A percentile compares a stretch with the other conserved stretches of the same genome.
phyloP scores from a whole-genome alignment of 2,888 invertebrate species.

The Conomelus anceps region DNA sequence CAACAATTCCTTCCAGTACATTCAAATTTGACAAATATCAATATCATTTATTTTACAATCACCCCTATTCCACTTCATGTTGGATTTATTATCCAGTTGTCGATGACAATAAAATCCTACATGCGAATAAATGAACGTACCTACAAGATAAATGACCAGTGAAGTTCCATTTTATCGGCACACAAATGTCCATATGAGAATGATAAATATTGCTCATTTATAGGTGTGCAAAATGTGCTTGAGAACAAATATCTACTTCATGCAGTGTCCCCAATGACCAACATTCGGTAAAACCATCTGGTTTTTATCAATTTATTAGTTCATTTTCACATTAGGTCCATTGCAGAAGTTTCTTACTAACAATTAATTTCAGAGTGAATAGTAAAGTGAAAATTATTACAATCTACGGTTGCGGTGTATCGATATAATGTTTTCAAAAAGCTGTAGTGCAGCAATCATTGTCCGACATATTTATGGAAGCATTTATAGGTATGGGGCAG shows the following conservation, averaged over 20 bases:
- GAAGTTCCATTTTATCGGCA: not conserved
- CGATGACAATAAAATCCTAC: not conserved
- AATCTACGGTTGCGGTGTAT: no score
- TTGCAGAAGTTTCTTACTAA: no score
- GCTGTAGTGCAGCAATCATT: no score
- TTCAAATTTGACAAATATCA: no score
- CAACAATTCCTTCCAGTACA: no score
- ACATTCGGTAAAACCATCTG: not conserved
- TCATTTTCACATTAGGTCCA: not conserved
- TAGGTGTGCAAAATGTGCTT: not conserved
- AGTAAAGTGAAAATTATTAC: no score
- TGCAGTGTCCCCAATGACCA: not conserved
- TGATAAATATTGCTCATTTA: not conserved
- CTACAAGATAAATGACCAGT: not conserved
- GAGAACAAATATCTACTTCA: not conserved
- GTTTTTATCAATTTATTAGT: not conserved
- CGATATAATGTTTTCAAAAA: no score
- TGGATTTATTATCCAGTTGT: not conserved
- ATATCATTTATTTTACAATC: not conserved
- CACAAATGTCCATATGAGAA: not conserved
- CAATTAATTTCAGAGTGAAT: not conserved
- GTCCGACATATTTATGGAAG: no score
- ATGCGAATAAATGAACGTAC: not conserved
- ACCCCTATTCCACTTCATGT: not conserved
- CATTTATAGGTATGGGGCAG: no score